Base-by-base conservation (phyloP, 37 sponge, comb jelly and placozoan genomes). In the Haliclona indistincta region DNA sequence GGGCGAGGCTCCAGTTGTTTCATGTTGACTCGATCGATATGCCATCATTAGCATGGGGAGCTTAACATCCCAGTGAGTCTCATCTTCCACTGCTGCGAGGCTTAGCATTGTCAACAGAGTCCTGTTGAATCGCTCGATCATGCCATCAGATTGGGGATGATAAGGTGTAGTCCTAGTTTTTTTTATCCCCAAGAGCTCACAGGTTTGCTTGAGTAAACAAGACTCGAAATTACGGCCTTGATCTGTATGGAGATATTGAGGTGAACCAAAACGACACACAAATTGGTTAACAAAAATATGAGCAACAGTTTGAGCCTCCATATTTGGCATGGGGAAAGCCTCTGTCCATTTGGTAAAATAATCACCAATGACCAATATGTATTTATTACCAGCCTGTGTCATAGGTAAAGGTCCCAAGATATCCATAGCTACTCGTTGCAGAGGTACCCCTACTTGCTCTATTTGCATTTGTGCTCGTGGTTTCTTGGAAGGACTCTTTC, bases 161-260 rank as follows among this genome's bases (percentile, higher is more conserved):
- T 60, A 66, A 66, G 67, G 67, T 25, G 67, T 66, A 19, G 67
- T 66, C 25, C 67, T 33, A 37, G 67, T 66, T 37, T 66, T 66
- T 36, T 39, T 39, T 38, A 66, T 66, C 23, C 67, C 67, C 37
- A 66, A 41, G 38, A 66, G 26, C 38, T 66, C 4, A 34, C 67
- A 66, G 35, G 38, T 34, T 66, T 66, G 4, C 40, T 66, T 37
- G 35, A 66, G 0, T 25, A 66, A 39, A 10, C 20, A 39, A 33
- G 67, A 66, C 37, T 66, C 67, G 38, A 64, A 64, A 34, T 66
- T 66, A 33, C 67, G 34, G 67, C 67, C 67, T 34, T 66, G 67
- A 37, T 66, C 67, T 25, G 67, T 66, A 37, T 66, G 67, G 38
- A 66, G 38, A 39, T 36, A 6, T 25, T 66, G 38, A 25, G 67